These are phyloP conservation scores for Myotis pilosus DNA, from an alignment of 2,797 vertebrate species.

Conservation along the genomic window DNA sequence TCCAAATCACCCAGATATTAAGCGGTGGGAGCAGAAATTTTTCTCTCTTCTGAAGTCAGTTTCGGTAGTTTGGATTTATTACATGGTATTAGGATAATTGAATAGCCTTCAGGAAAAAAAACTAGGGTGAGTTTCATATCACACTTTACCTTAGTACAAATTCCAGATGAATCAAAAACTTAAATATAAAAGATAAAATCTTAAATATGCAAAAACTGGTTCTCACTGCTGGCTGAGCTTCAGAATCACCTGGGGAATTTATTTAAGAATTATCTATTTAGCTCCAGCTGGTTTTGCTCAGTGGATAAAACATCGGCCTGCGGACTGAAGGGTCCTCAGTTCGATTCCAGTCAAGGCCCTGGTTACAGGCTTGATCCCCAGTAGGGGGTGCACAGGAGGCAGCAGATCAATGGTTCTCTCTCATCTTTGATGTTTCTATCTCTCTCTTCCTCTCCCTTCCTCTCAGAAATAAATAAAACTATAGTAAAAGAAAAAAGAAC, in stretches of 20 bases:
- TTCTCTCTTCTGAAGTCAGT: not conserved
- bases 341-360: too few relatives aligned
- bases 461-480: too few relatives aligned
- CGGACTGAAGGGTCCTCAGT: too few relatives aligned
- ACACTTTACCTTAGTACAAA: not conserved
- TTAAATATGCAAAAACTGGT: not conserved
- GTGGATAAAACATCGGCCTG: too few relatives aligned
- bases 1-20: not conserved
- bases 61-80: constrained; percentile 16
- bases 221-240: not conserved
- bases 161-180: constrained; percentile 7
- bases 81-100: not conserved
- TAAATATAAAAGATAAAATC: constrained; percentile 23
- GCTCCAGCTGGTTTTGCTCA: not conserved
- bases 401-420: too few relatives aligned
- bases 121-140: not conserved
- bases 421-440: too few relatives aligned
- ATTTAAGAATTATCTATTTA: constrained; percentile 3
- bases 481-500: too few relatives aligned
- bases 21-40: not conserved
- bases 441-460: too few relatives aligned
- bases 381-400: too few relatives aligned
- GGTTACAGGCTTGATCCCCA: too few relatives aligned
- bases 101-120: not conserved
- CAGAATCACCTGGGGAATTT: not conserved